Conservation (phyloP, 1,140 invertebrate species). For the Magallana angulata region DNA sequence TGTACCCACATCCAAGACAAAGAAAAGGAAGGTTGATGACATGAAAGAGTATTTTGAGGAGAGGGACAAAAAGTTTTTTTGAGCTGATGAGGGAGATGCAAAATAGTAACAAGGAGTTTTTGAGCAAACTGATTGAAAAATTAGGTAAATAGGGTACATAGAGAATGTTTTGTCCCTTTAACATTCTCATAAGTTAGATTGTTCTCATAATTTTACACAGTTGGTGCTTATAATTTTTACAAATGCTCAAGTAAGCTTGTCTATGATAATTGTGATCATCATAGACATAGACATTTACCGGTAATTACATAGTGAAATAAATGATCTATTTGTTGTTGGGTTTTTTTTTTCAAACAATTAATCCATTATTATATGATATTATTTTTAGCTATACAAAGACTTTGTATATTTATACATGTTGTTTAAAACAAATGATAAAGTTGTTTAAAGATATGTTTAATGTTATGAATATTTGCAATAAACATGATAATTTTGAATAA, state of each 20-base stretch:
- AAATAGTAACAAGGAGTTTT: slow-evolving; percentile 26
- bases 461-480: background rate
- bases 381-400: slow-evolving; percentile 11
- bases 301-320: background rate
- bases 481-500: background rate
- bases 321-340: background rate
- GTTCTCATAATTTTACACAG: too few species aligned
- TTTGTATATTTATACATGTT: background rate
- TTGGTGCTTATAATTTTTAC: background rate
- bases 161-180: background rate
- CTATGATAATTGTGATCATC: background rate
- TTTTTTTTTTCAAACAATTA: background rate
- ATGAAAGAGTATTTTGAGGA: slow-evolving; percentile 59
- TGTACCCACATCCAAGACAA: background rate
- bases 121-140: slow-evolving; percentile 39
- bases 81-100: background rate
- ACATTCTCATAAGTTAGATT: too few species aligned
- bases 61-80: slow-evolving; percentile 53
- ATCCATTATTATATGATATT: background rate
- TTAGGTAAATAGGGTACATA: background rate
- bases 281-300: background rate
- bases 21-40: slow-evolving; percentile 55
- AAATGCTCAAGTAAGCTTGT: background rate
- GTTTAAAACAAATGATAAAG: background rate
- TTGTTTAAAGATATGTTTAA: background rate